phyloP scores from a whole-genome alignment of 2,113 vertebrate genomes.

The Diglossa brunneiventris region DNA sequence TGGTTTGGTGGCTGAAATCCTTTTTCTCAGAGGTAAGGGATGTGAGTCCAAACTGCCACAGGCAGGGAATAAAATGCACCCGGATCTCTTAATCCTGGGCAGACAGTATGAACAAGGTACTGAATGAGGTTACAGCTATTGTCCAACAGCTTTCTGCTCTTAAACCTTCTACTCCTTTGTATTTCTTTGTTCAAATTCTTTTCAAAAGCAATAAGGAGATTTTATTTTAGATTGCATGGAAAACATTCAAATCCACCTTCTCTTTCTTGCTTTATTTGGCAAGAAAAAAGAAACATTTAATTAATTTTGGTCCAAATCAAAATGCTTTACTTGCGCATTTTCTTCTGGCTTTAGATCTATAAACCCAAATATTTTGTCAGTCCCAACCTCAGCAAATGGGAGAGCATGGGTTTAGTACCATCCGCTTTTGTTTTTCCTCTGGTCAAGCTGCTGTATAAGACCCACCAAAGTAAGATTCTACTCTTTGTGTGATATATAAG shows the following conservation, averaged over 20 bases:
- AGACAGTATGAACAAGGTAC: neutral
- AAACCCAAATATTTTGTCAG: neutral
- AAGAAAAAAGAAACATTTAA: neutral
- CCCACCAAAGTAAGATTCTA: neutral
- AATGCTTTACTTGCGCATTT: neutral
- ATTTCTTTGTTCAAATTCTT: neutral
- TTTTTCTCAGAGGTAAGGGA: neutral
- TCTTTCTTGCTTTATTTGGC: neutral
- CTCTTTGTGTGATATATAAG: neutral
- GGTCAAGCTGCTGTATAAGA: neutral
- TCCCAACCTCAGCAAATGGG: neutral
- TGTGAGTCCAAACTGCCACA: neutral
- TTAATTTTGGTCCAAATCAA: neutral
- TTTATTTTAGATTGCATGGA: neutral
- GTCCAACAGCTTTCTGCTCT: neutral
- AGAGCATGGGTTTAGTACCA: neutral
- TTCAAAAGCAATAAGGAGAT: neutral
- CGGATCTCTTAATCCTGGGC: neutral
- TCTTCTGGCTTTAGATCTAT: neutral
- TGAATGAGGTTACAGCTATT: neutral
- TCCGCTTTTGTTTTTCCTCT: neutral
- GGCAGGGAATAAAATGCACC: neutral
- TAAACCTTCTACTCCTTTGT: neutral
- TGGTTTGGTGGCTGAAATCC: neutral
- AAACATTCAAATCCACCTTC: neutral